These are phyloP conservation scores for Eremophila alpestris DNA, from an alignment of 2,797 vertebrate species.

Conservation along the genomic window DNA sequence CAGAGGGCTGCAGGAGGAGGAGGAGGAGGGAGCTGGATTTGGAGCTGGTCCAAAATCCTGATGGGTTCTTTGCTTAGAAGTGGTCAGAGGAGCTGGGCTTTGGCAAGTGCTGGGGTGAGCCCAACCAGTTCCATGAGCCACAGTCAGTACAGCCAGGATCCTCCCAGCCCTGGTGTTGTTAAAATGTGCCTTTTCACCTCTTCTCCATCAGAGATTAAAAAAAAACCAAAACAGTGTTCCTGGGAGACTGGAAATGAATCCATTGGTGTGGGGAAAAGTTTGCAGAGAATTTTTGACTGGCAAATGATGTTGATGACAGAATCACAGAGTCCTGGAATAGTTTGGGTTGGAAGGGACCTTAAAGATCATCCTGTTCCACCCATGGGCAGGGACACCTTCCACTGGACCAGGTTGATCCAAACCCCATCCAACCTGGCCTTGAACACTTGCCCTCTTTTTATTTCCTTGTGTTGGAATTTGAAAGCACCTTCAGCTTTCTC, in stretches of 20 bases:
- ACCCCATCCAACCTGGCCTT: neutral
- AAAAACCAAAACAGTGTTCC: neutral
- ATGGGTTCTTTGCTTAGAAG: neutral
- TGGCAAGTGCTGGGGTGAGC: neutral
- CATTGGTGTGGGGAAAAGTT: neutral
- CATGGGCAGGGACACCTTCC: too few species aligned
- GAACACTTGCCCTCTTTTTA: neutral
- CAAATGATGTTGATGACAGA: neutral
- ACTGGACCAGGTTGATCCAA: neutral
- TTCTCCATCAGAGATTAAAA: neutral
- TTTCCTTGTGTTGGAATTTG: neutral
- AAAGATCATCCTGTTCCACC: neutral
- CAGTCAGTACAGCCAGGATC: neutral
- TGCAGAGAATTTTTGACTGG: neutral
- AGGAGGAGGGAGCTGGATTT: neutral
- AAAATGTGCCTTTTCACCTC: neutral
- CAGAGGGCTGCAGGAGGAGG: neutral
- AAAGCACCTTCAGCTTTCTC: neutral
- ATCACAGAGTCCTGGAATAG: fast-evolving
- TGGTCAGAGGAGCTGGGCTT: neutral
- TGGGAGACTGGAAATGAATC: neutral
- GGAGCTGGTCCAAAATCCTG: neutral
- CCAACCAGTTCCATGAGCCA: neutral
- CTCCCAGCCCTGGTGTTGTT: fast-evolving
- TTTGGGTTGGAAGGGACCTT: neutral